phyloP scores from a whole-genome alignment of 2,888 invertebrate species.

The Drosophila melanosoma region DNA sequence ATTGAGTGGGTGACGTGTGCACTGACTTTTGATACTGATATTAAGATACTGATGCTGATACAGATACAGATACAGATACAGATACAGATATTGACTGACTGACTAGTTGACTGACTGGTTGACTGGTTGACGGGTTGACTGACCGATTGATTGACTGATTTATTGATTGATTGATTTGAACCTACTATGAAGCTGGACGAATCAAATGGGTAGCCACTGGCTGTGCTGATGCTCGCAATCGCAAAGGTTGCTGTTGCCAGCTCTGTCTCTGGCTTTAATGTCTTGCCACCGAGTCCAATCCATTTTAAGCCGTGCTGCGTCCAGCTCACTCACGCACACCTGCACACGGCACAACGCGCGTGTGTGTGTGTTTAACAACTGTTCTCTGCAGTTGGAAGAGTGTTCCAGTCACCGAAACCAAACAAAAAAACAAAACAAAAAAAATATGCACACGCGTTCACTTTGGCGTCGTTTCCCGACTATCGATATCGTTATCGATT shows the following conservation, averaged over 20 bases:
- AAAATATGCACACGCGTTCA: conserved; percentile 48
- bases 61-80: conserved; percentile 33
- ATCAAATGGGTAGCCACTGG: conserved; percentile 85
- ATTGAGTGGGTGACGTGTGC: conserved; percentile 51
- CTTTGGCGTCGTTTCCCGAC: conserved; percentile 9
- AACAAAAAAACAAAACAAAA: conserved; percentile 53
- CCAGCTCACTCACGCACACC: conserved; percentile 59
- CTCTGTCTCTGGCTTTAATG: conserved; percentile 79
- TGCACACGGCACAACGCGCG: conserved; percentile 58
- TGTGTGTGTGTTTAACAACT: conserved; percentile 35
- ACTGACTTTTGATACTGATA: conserved; percentile 54
- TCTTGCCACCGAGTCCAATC: conserved; percentile 85
- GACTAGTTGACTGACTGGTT: conserved; percentile 34
- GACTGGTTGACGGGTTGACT: conserved; percentile 41
- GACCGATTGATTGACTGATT: conserved; percentile 49
- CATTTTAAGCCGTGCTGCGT: conserved; percentile 75
- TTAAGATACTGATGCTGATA: conserved; percentile 4
- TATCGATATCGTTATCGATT: conserved; percentile 29
- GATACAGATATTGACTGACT: conserved; percentile 29
- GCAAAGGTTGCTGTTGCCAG: conserved; percentile 78
- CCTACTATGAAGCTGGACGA: conserved; percentile 79
- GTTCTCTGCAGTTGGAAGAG: conserved; percentile 19
- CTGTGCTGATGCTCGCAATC: conserved; percentile 67
- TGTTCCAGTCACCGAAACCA: conserved; percentile 30
- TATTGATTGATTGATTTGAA: conserved; percentile 68